Conservation (phyloP, 2,888 invertebrate species). For the Strigamia maritima region DNA sequence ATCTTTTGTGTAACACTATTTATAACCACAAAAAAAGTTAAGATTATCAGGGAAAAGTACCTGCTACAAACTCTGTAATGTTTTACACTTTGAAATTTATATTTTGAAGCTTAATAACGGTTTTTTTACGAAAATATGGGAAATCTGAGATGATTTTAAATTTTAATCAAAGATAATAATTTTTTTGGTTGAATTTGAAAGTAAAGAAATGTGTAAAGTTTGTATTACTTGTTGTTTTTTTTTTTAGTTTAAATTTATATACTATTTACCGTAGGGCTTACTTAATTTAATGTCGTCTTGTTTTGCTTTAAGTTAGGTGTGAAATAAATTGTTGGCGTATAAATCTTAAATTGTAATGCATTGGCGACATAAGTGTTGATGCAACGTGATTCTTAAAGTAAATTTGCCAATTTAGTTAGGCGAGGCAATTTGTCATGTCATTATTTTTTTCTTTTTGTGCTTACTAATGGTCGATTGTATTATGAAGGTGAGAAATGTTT, state of each 20-base stretch:
- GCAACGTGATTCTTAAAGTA: slow-evolving; percentile 16
- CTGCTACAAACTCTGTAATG: too few relatives aligned
- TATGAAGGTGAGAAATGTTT: neutral
- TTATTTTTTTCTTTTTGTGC: neutral
- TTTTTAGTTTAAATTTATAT: neutral
- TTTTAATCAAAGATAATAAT: too few relatives aligned
- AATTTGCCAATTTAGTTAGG: slow-evolving; percentile 15
- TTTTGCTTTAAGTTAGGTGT: slow-evolving; percentile 16
- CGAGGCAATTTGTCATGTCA: slow-evolving; percentile 6
- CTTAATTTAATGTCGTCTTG: slow-evolving; percentile 5
- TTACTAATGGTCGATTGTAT: neutral
- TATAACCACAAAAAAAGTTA: too few relatives aligned
- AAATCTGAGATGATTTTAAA: too few relatives aligned
- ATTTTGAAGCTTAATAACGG: too few relatives aligned
- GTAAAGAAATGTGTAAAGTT: too few relatives aligned
- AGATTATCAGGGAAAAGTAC: too few relatives aligned
- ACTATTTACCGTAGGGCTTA: neutral
- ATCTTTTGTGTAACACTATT: too few relatives aligned
- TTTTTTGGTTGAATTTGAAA: too few relatives aligned
- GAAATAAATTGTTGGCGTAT: neutral
- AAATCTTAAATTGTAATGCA: neutral
- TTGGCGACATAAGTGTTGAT: slow-evolving; percentile 23
- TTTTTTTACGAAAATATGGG: too few relatives aligned
- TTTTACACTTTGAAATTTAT: too few relatives aligned
- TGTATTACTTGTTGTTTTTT: too few relatives aligned